phyloP scores from a whole-genome alignment of 2,888 invertebrate species.

The Galerucella pusilla region DNA sequence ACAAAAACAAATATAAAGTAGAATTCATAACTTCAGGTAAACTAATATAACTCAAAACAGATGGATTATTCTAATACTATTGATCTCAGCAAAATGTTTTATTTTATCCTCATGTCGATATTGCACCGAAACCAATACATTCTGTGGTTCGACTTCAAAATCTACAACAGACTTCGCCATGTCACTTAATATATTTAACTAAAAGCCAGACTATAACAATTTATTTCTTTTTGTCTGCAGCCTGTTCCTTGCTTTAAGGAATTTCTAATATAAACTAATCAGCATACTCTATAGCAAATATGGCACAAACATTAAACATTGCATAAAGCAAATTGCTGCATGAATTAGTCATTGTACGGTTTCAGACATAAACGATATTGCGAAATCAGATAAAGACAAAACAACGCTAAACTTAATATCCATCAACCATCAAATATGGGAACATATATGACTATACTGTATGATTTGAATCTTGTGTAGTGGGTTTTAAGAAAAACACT shows the following conservation, averaged over 20 bases:
- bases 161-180: neutral
- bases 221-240: constrained; percentile 1
- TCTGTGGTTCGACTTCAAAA: neutral
- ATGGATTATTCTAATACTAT: too few relatives aligned
- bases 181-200: neutral
- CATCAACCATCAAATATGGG: constrained; percentile 23
- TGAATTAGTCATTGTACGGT: constrained; percentile 26
- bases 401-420: constrained; percentile 12
- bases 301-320: constrained; percentile 21
- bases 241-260: constrained; percentile 15
- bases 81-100: too few relatives aligned
- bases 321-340: constrained; percentile 31
- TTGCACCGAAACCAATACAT: neutral
- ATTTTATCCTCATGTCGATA: too few relatives aligned
- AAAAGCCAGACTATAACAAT: neutral
- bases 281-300: constrained; percentile 17
- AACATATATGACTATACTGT: constrained; percentile 5
- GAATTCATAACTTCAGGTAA: too few relatives aligned
- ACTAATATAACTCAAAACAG: too few relatives aligned
- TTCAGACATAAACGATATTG: constrained; percentile 25
- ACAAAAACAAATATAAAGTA: too few relatives aligned
- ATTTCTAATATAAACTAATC: constrained; percentile 27
- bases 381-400: constrained; percentile 27
- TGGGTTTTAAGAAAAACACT: constrained; percentile 3
- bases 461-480: constrained; percentile 6